Evolutionary conservation across 2,113 vertebrate genomes (phyloP), one percentile per base, ranked within the genome.

Genomic region (Onychostoma macrolepis): DNA sequence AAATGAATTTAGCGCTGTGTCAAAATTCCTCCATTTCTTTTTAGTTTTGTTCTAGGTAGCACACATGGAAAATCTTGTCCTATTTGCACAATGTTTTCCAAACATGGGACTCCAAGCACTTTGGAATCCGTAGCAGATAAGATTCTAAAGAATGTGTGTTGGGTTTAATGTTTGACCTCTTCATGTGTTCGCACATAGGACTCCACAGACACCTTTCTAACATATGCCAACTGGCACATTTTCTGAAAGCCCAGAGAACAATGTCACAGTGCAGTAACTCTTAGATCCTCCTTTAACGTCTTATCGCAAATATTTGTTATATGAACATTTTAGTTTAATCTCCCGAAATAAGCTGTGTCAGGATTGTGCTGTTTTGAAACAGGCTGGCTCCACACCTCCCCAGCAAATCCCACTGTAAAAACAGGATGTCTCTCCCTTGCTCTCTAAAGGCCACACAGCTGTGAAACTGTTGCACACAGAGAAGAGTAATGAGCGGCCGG

Each of bases 151-250:
- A 86, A 88, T 88, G 80, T 28, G 17, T 69, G 38, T 71, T 53
- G 45, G 38, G 87, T 84, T 89, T 89, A 88, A 89, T 88, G 78
- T 89, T 89, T 89, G 80, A 90, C 80, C 63, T 69, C 30, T 12
- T 38, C 28, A 19, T 36, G 30, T 63, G 33, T 53, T 36, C 24
- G 28, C 61, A 30, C 80, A 33, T 56, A 75, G 12, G 3, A 24
- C 12, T 76, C 2, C 43, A 36, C 33, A 36, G 50, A 63, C 17
- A 78, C 74, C 45, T 56, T 71, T n/a, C 30, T 74, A 36, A 33
- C 4, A 5, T 1, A 21, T 11, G 15, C 5, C 2, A 56, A 21
- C 53, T 17, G 24, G 17, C 71, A 53, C 13, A 4, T 48, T 74
- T 43, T 74, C 4, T 76, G 19, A 56, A 56, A 56, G 53, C 19